Conservation (phyloP, 92 coral and sea anemone species). For the Plumapathes pennacea region DNA sequence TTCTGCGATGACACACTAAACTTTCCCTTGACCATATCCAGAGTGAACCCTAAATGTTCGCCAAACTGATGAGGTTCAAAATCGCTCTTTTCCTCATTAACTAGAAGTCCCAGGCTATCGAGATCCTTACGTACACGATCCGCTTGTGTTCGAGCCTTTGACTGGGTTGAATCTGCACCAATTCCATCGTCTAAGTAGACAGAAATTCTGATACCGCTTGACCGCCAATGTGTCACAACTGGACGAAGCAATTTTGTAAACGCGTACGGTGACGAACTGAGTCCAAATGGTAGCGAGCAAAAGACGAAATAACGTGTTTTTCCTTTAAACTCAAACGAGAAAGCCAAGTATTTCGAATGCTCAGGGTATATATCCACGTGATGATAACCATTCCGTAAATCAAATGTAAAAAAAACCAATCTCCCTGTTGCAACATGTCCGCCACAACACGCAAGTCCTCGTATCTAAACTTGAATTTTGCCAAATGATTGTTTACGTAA, state of each 20-base stretch:
- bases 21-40: too few species aligned
- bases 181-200: conserved; percentile 54
- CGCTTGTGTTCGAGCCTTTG: background rate
- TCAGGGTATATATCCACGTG: conserved; percentile 12
- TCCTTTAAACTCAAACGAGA: conserved; percentile 5
- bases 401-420: conserved; percentile 8
- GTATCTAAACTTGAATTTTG: conserved; percentile 18
- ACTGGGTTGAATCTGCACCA: conserved; percentile 32
- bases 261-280: conserved; percentile 28
- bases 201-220: conserved; percentile 27
- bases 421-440: conserved; percentile 10
- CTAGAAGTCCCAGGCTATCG: conserved; percentile 31
- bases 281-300: conserved; percentile 23
- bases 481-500: conserved; percentile 38
- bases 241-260: conserved; percentile 16
- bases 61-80: conserved; percentile 36
- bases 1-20: too few species aligned
- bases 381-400: conserved; percentile 13
- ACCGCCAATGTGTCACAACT: conserved; percentile 35
- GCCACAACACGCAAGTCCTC: conserved; percentile 24
- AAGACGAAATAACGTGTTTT: conserved; percentile 13
- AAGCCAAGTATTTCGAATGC: conserved; percentile 9
- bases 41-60: conserved; percentile 37
- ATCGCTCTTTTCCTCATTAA: conserved; percentile 33
- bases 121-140: conserved; percentile 23